Conservation (phyloP, 2,888 invertebrate genomes). For the Tipula lateralis region DNA sequence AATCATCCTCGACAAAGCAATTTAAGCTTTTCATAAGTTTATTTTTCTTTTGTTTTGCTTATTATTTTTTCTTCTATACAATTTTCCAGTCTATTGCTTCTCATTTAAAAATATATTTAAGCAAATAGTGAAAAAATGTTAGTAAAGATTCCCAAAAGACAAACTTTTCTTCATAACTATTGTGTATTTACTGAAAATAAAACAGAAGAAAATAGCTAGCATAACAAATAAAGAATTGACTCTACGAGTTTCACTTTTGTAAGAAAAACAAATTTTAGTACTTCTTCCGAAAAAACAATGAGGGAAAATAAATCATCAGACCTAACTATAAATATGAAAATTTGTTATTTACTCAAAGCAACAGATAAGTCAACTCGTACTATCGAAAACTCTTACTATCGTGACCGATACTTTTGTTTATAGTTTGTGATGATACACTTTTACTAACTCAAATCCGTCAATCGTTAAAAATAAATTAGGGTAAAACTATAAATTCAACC, state of each 20-base stretch:
- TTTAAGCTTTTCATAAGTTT: neutral
- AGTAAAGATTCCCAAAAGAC: neutral
- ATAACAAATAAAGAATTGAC: neutral
- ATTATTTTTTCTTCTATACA: neutral
- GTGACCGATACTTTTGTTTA: too few relatives aligned
- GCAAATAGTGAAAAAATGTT: neutral
- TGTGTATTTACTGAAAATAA: neutral
- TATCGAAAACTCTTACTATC: too few relatives aligned
- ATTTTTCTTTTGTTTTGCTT: neutral
- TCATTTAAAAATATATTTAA: neutral
- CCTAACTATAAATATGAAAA: neutral
- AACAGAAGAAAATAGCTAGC: neutral
- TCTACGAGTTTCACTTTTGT: neutral
- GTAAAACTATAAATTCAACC: too few relatives aligned
- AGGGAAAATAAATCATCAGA: neutral
- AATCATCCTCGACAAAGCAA: constrained; percentile 11
- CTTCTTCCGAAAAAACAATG: neutral
- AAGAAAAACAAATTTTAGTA: neutral
- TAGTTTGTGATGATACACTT: too few relatives aligned
- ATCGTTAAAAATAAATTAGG: too few relatives aligned
- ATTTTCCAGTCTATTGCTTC: neutral
- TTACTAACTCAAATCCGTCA: too few relatives aligned
- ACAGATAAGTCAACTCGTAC: too few relatives aligned
- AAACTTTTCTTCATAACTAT: neutral
- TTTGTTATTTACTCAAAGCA: neutral